phyloP scores from a whole-genome alignment of 2,113 vertebrate genomes.

The Albula glossodonta region DNA sequence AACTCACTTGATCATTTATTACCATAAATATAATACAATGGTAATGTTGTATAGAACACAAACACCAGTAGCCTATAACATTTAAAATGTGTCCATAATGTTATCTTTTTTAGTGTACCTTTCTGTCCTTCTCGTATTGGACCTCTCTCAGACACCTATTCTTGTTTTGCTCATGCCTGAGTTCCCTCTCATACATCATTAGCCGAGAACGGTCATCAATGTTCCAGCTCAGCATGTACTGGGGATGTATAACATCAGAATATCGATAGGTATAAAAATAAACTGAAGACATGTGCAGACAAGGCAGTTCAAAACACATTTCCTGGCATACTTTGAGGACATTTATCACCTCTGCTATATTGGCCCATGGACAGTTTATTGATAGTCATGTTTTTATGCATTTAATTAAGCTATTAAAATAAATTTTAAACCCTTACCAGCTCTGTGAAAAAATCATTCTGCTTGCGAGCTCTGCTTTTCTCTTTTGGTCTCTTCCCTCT shows the following conservation, averaged over 20 bases:
- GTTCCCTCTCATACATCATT: constrained; percentile 1
- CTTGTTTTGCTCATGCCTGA: constrained; percentile 1
- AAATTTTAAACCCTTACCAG: background rate
- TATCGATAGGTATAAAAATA: background rate
- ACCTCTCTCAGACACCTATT: background rate
- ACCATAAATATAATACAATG: too few relatives aligned
- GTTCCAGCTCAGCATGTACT: background rate
- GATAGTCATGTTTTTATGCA: background rate
- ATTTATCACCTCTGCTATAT: background rate
- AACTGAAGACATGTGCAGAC: background rate
- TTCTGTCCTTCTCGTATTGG: background rate
- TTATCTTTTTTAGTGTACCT: background rate
- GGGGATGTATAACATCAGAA: background rate
- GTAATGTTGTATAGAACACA: too few relatives aligned
- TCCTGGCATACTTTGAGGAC: background rate
- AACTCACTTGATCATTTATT: background rate
- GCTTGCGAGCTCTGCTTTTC: background rate
- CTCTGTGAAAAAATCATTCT: background rate
- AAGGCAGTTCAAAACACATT: background rate
- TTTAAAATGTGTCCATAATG: background rate
- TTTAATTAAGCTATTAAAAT: background rate
- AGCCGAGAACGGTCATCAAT: background rate
- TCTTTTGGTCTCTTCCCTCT: background rate
- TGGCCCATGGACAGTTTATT: background rate
- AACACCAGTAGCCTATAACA: background rate